Evolutionary conservation across 1,140 invertebrate genomes (phyloP).

Genomic region (Scaptomyza graminum): DNA sequence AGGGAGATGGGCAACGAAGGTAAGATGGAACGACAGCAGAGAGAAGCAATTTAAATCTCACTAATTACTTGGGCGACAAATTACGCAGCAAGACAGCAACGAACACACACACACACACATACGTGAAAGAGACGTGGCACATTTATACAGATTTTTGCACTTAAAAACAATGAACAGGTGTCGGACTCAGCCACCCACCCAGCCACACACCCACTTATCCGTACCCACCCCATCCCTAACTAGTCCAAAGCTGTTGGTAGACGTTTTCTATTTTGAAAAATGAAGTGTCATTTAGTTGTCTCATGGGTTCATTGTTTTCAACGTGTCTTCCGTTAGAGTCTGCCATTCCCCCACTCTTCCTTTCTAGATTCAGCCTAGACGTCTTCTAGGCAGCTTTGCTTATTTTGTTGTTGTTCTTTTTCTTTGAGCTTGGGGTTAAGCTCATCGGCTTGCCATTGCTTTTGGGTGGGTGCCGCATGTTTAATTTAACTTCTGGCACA

Average conservation of each 20-base stretch:
- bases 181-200: conserved; percentile 12
- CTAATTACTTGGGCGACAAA: conserved; percentile 84
- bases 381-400: neutral
- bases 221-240: neutral
- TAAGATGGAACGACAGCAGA: conserved; percentile 29
- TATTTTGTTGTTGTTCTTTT: conserved; percentile 7
- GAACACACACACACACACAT: neutral
- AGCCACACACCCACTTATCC: neutral
- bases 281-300: conserved; percentile 75
- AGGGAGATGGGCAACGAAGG: neutral
- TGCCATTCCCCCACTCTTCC: neutral
- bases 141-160: conserved; percentile 38
- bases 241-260: conserved; percentile 2
- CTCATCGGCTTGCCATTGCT: conserved; percentile 19
- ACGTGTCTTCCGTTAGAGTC: conserved; percentile 8
- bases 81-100: conserved; percentile 57
- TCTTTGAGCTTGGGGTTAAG: conserved; percentile 15
- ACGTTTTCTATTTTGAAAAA: conserved; percentile 70
- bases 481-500: conserved; percentile 44
- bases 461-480: conserved; percentile 38
- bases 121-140: neutral
- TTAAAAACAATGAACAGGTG: conserved; percentile 45
- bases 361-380: conserved; percentile 13
- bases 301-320: conserved; percentile 69
- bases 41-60: conserved; percentile 83